Evolutionary conservation across 2,797 vertebrate genomes (phyloP).

Genomic region (Mycteria americana): DNA sequence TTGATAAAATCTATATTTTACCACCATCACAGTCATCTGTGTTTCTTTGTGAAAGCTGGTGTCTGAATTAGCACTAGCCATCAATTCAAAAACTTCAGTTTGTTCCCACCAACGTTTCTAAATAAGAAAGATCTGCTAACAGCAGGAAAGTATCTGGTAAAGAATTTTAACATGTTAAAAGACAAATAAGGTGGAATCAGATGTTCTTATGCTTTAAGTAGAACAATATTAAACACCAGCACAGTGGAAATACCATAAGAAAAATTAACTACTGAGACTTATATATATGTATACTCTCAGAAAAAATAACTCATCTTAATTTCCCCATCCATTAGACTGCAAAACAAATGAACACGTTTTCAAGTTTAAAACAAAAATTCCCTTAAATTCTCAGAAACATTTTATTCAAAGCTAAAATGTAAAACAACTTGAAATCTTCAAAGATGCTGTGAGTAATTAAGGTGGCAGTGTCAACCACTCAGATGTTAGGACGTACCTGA

Average conservation of each 20-base stretch:
- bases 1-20: background rate
- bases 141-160: background rate
- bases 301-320: background rate
- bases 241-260: background rate
- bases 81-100: background rate
- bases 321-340: background rate
- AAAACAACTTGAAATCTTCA: background rate
- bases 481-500: fast-evolving
- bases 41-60: background rate
- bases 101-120: background rate
- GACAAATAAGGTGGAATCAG: background rate
- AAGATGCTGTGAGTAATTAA: background rate
- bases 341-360: background rate
- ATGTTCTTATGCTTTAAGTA: background rate
- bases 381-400: background rate
- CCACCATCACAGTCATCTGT: background rate
- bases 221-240: background rate
- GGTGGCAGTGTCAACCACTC: background rate
- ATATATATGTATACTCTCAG: background rate
- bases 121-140: background rate
- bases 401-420: background rate
- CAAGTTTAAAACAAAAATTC: background rate
- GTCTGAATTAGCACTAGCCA: background rate
- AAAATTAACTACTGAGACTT: background rate
- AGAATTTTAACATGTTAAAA: background rate